Conservation (phyloP, 2,113 vertebrate genomes). For the Hepsetus odoe region DNA sequence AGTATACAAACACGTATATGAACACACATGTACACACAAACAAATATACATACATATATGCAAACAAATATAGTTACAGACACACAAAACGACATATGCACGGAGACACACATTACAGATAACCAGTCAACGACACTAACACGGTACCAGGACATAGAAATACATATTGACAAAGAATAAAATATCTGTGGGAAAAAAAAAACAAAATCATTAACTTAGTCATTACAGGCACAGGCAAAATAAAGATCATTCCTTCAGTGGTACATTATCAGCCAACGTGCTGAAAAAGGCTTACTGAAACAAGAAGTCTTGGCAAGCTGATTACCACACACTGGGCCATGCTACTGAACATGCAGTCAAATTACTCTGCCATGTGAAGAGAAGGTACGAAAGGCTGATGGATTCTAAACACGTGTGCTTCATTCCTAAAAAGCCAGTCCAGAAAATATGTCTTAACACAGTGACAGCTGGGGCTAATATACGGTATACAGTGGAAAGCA, state of each 20-base stretch:
- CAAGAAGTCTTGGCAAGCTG: neutral
- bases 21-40: conserved; percentile 21
- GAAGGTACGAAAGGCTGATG: neutral
- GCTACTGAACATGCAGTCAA: conserved; percentile 17
- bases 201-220: neutral
- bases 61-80: conserved; percentile 34
- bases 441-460: neutral
- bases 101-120: too few species aligned
- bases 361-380: neutral
- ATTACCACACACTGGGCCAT: neutral
- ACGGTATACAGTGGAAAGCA: neutral
- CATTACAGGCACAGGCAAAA: neutral
- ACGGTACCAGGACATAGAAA: conserved; percentile 19
- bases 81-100: too few species aligned
- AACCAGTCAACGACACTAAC: conserved; percentile 25
- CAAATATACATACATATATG: conserved; percentile 15
- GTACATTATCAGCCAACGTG: conserved; percentile 26
- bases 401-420: neutral
- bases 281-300: neutral
- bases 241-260: neutral
- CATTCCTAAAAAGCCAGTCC: conserved; percentile 6
- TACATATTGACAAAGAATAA: conserved; percentile 9
- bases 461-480: neutral
- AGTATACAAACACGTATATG: conserved; percentile 29
- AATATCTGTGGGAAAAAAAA: conserved; percentile 36